These are phyloP conservation scores for Megalonaias nervosa DNA, from an alignment of 1,140 invertebrate species.

Conservation along the genomic window DNA sequence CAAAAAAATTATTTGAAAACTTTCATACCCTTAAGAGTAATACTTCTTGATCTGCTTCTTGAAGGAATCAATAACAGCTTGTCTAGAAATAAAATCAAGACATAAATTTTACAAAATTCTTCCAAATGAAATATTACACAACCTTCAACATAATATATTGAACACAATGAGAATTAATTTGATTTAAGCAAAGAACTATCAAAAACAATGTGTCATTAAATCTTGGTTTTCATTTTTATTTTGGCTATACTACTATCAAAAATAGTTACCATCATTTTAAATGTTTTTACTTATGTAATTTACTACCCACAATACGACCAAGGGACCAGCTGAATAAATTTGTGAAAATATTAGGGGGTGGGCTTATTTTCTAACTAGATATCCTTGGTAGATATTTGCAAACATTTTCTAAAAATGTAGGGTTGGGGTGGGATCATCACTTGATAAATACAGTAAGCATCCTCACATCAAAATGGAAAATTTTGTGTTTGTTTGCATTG, in stretches of 20 bases:
- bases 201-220: not conserved
- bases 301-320: no score
- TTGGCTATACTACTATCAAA: not conserved
- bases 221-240: not conserved
- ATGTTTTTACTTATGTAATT: not conserved
- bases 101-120: not conserved
- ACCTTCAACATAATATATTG: not conserved
- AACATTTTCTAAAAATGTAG: no score
- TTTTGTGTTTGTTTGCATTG: no score
- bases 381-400: no score
- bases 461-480: not conserved
- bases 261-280: not conserved
- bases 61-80: constrained; percentile 26
- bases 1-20: no score
- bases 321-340: no score
- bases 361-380: no score
- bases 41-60: constrained; percentile 16
- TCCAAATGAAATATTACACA: not conserved
- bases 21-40: not conserved
- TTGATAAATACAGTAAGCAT: no score
- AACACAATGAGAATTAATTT: no score
- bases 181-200: not conserved
- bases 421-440: no score
- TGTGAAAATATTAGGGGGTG: no score
- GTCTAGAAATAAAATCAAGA: constrained; percentile 20